Evolutionary conservation across 2,113 vertebrate genomes (phyloP), one percentile per base, ranked within the genome.

Genomic region (Hyaena hyaena): DNA sequence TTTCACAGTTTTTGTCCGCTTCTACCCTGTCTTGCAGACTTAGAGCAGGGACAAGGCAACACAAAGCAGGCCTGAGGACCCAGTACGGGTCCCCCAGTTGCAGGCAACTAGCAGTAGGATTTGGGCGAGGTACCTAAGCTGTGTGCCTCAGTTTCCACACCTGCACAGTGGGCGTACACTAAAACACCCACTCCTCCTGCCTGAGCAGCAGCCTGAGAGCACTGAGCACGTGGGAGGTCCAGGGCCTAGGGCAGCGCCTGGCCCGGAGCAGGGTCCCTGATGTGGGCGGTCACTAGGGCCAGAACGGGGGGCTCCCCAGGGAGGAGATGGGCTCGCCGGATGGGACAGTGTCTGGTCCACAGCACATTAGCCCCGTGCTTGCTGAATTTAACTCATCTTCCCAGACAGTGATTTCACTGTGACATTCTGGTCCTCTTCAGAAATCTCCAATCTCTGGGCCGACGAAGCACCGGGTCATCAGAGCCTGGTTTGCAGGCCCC

Each of bases 351-450:
- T 24, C 55, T 17, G 39, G 45, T 26, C 58, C 43, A 12, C 7
- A 7, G 12, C 33, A 71, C 19, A 15, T 10, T 5, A 1, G 7
- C 10, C 2, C 1, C 1, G 2, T 0, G 0, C 21, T 11, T 15
- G 69, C 1, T 23, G 16, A 21, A 1, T 0, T 17, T 28, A 21
- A 4, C 33, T 19, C 0, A 5, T 12, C 35, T 8, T 58, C 48
- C 55, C 48, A 23, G 11, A 69, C 11, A 39, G 17, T 1, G 0
- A 28, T 15, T 43, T 28, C 10, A 4, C 9, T 8, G 10, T 4
- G 21, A 23, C 21, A 4, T 4, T 6, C 10, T 19, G 53, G 45
- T 35, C 24, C 26, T 14, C 21, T 86, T 31, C 24, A 2, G 58
- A 23, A 26, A 76, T 3, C 35, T 21, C 65, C 11, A 3, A 2